These are phyloP conservation scores for Mimachlamys varia DNA, from an alignment of 2,888 invertebrate genomes.

Conservation along the genomic window DNA sequence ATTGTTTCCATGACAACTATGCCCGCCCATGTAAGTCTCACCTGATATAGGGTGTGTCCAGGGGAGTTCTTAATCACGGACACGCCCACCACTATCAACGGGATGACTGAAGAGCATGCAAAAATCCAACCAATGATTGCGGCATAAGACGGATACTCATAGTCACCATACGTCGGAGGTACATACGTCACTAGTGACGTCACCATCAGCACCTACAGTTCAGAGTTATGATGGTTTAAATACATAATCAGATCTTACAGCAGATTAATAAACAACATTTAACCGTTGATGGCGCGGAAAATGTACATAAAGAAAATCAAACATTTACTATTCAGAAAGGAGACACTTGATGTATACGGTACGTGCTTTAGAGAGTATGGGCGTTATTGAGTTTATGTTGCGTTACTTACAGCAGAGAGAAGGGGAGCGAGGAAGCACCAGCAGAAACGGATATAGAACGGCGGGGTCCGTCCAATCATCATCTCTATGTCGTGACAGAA, in stretches of 20 bases:
- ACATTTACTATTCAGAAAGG: too few species aligned
- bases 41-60: background rate
- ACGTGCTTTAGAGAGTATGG: too few species aligned
- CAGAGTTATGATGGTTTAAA: too few species aligned
- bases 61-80: background rate
- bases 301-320: too few species aligned
- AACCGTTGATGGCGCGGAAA: too few species aligned
- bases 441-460: background rate
- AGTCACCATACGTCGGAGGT: constrained; percentile 45
- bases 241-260: too few species aligned
- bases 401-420: constrained; percentile 32
- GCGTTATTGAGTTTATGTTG: too few species aligned
- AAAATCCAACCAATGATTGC: constrained; percentile 39
- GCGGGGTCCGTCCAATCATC: constrained; percentile 38
- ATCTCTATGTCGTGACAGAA: constrained; percentile 39
- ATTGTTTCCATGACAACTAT: too few species aligned
- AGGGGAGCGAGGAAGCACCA: constrained; percentile 39
- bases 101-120: constrained; percentile 38
- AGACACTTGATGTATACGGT: too few species aligned
- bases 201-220: constrained; percentile 36
- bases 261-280: background rate
- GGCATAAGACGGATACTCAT: constrained; percentile 39
- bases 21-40: background rate
- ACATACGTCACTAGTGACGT: constrained; percentile 40
- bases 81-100: constrained; percentile 1